These are phyloP conservation scores for Erynnis tages DNA, from an alignment of 2,888 invertebrate species.

Conservation along the genomic window DNA sequence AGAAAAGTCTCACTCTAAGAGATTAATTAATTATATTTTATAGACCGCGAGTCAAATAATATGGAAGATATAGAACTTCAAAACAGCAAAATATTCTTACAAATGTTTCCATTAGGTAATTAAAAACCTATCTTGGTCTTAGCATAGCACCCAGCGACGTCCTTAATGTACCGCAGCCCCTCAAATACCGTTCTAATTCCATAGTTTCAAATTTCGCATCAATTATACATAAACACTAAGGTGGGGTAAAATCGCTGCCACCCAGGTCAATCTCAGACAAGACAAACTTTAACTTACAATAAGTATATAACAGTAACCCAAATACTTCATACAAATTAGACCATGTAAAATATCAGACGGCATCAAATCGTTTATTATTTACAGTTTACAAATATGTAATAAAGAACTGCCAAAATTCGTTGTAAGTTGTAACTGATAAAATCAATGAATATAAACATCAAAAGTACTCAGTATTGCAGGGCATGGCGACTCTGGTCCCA, in stretches of 20 bases:
- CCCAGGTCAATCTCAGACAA: not conserved
- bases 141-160: slow-evolving; percentile 65
- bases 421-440: not conserved
- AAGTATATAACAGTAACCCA: slow-evolving; percentile 3
- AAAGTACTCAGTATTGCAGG: slow-evolving; percentile 1
- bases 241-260: slow-evolving; percentile 16
- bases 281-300: not conserved
- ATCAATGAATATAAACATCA: not conserved
- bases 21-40: slow-evolving; percentile 33
- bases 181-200: slow-evolving; percentile 29
- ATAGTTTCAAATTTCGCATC: not conserved
- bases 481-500: slow-evolving; percentile 24
- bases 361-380: not conserved
- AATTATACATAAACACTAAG: slow-evolving; percentile 4
- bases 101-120: slow-evolving; percentile 21
- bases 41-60: slow-evolving; percentile 31
- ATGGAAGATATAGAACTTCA: slow-evolving; percentile 8
- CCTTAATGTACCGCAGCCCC: slow-evolving; percentile 37
- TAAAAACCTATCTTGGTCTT: slow-evolving; percentile 63
- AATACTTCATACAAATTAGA: slow-evolving; percentile 1
- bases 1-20: slow-evolving; percentile 17
- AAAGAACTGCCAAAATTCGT: not conserved
- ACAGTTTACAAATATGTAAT: slow-evolving; percentile 7
- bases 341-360: slow-evolving; percentile 11
- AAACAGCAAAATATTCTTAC: slow-evolving; percentile 23